Evolutionary conservation across 2,113 vertebrate genomes (phyloP).

Genomic region (Crotalus tigris): DNA sequence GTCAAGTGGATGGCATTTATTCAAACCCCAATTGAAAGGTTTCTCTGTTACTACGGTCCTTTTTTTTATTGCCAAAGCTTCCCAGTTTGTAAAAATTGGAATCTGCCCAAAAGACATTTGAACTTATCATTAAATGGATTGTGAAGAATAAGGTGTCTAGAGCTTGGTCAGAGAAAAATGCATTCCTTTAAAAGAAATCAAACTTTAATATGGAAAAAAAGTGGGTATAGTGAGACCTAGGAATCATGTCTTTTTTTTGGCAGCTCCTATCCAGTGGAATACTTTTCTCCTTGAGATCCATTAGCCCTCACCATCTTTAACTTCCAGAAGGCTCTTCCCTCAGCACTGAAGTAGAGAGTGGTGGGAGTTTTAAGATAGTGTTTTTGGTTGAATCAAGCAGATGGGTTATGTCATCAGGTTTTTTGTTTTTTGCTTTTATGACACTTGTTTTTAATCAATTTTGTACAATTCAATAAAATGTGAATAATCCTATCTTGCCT

Average conservation of each 20-base stretch:
- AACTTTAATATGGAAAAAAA: neutral
- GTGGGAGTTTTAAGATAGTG: neutral
- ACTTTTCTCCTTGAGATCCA: neutral
- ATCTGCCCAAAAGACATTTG: neutral
- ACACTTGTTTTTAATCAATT: neutral
- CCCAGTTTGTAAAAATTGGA: neutral
- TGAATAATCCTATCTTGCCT: neutral
- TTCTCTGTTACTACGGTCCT: neutral
- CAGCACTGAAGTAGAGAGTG: neutral
- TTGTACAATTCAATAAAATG: neutral
- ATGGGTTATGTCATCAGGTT: neutral
- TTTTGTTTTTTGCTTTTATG: neutral
- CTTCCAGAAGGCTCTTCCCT: neutral
- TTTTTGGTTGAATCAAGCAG: neutral
- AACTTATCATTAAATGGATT: neutral
- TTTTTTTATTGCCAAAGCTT: neutral
- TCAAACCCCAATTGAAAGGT: neutral
- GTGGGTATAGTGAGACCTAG: neutral
- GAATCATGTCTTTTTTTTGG: neutral
- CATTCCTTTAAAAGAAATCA: conserved; percentile 8
- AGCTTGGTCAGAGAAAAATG: conserved; percentile 15
- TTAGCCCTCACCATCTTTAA: neutral
- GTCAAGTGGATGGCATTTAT: neutral
- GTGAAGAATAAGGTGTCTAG: neutral
- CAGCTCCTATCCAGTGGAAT: neutral